These are phyloP conservation scores for Cygnus buccinator DNA, from an alignment of 2,113 vertebrate genomes.

Conservation along the genomic window DNA sequence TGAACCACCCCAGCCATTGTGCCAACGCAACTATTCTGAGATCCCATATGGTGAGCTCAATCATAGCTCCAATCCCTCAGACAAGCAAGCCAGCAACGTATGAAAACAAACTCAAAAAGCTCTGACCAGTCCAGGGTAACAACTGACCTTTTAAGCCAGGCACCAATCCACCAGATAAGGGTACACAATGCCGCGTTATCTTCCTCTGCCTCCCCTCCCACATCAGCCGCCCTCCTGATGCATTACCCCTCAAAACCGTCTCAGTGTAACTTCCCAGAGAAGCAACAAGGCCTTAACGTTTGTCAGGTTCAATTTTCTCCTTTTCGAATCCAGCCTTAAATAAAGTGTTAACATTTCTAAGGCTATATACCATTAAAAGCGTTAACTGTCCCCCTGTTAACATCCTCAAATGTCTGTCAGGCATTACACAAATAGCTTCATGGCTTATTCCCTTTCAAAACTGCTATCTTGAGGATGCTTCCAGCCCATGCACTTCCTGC, in stretches of 20 bases:
- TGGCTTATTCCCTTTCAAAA: not conserved
- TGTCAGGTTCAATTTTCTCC: not conserved
- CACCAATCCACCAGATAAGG: not conserved
- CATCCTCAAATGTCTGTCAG: not conserved
- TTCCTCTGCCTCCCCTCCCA: not conserved
- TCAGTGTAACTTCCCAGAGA: fast-evolving
- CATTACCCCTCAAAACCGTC: not conserved
- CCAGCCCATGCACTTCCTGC: fast-evolving
- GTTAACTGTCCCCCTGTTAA: not conserved
- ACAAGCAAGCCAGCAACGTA: not conserved
- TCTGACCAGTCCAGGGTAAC: not conserved
- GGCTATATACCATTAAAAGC: not conserved
- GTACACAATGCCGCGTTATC: not conserved
- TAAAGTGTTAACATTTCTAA: not conserved
- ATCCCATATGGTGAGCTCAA: not conserved
- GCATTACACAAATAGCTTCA: not conserved
- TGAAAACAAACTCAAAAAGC: slow-evolving; percentile 1
- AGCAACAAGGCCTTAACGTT: not conserved
- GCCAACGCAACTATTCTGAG: not conserved
- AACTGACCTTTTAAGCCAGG: slow-evolving; percentile 2
- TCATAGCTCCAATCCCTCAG: not conserved
- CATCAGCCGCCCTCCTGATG: not conserved
- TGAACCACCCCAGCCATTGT: not conserved
- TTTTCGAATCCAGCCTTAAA: not conserved
- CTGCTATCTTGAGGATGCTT: not conserved